phyloP scores from a whole-genome alignment of 2,888 invertebrate species.

The Stenodera caucasica region DNA sequence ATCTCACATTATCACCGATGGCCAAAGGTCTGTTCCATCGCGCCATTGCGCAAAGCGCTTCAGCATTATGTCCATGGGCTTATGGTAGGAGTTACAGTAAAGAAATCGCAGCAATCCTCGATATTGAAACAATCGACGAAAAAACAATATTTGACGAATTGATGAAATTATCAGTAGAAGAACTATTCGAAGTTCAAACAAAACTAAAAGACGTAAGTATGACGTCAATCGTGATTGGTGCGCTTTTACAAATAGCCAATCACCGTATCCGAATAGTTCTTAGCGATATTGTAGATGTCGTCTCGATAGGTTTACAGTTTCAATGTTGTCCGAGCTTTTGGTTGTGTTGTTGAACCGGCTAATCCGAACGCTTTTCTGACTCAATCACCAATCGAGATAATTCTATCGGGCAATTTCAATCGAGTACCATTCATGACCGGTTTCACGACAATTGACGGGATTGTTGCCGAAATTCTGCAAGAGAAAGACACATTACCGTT shows the following conservation, averaged over 20 bases:
- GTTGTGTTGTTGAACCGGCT: constrained; percentile 12
- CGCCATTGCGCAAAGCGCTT: constrained; percentile 10
- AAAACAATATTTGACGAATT: neutral
- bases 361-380: constrained; percentile 20
- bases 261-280: neutral
- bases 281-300: neutral
- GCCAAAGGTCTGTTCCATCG: constrained; percentile 46
- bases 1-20: constrained; percentile 57
- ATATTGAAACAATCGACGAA: neutral
- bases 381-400: neutral
- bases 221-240: too few species aligned
- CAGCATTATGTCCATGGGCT: neutral
- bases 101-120: neutral
- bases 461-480: constrained; percentile 17
- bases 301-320: neutral
- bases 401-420: neutral
- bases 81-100: neutral
- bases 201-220: constrained; percentile 7
- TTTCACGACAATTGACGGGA: neutral
- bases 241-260: too few species aligned
- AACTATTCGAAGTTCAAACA: constrained; percentile 8
- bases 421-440: constrained; percentile 10
- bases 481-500: constrained; percentile 14
- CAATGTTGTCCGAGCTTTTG: neutral
- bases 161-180: neutral